Evolutionary conservation across 2,888 invertebrate genomes (phyloP).

Genomic region (Bembecia ichneumoniformis): DNA sequence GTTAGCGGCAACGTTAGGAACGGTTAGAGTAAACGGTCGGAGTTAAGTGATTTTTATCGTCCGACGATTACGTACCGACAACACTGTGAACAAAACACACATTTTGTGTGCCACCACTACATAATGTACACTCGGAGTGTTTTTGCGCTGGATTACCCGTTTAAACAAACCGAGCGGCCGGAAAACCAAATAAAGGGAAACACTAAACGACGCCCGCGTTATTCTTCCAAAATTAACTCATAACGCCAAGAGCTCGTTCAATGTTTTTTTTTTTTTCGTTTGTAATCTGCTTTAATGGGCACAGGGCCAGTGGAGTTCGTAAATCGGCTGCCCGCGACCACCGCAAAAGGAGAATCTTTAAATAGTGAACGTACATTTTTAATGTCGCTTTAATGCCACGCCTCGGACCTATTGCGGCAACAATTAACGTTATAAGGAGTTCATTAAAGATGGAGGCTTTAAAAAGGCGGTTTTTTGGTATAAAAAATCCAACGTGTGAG

Average conservation of each 20-base stretch:
- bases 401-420: slow-evolving; percentile 52
- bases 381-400: slow-evolving; percentile 59
- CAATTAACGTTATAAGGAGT: slow-evolving; percentile 65
- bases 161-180: slow-evolving; percentile 62
- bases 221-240: slow-evolving; percentile 72
- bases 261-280: slow-evolving; percentile 51
- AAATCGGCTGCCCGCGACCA: slow-evolving; percentile 59
- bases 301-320: slow-evolving; percentile 64
- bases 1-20: slow-evolving; percentile 42
- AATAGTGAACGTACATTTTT: slow-evolving; percentile 66
- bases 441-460: slow-evolving; percentile 42
- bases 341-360: slow-evolving; percentile 66
- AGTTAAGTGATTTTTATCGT: slow-evolving; percentile 62
- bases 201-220: slow-evolving; percentile 59
- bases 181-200: slow-evolving; percentile 65
- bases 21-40: slow-evolving; percentile 28
- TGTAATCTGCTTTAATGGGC: slow-evolving; percentile 70
- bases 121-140: slow-evolving; percentile 45
- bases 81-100: slow-evolving; percentile 45
- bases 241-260: slow-evolving; percentile 65
- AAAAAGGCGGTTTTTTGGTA: slow-evolving; percentile 16
- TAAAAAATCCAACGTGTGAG: neutral
- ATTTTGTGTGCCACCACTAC: slow-evolving; percentile 46
- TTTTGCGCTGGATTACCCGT: slow-evolving; percentile 63
- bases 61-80: slow-evolving; percentile 49